Conservation (phyloP, 2,797 vertebrate genomes). For the Bradypodion pumilum region DNA sequence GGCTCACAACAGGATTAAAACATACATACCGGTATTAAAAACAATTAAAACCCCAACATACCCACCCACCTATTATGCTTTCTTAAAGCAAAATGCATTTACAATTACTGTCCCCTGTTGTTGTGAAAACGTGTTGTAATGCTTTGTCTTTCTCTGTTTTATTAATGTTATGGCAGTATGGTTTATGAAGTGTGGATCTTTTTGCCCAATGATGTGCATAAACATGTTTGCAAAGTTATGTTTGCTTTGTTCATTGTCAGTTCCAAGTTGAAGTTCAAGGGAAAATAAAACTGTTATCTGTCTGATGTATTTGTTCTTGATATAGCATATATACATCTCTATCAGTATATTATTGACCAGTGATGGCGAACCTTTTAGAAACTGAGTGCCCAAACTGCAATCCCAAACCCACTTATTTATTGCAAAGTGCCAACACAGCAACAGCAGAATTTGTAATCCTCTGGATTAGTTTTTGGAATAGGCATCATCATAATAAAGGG, state of each 20-base stretch:
- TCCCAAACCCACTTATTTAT: too few relatives aligned
- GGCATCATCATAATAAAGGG: too few relatives aligned
- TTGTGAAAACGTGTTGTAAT: background rate
- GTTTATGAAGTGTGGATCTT: background rate
- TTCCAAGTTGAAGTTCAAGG: conserved; percentile 31
- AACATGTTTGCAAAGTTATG: conserved; percentile 7
- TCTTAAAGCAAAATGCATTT: background rate
- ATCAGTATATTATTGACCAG: too few relatives aligned
- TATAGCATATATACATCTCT: conserved; percentile 23
- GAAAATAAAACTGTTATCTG: background rate
- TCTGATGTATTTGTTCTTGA: background rate
- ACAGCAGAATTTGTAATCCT: too few relatives aligned
- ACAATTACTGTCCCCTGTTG: background rate
- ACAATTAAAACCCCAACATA: too few relatives aligned
- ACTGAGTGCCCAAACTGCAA: too few relatives aligned
- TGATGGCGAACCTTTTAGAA: too few relatives aligned
- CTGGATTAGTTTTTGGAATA: too few relatives aligned
- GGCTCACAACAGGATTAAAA: too few relatives aligned
- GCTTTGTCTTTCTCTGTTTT: conserved; percentile 8
- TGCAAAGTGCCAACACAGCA: too few relatives aligned
- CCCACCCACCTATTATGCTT: too few relatives aligned
- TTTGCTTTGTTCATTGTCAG: conserved; percentile 31
- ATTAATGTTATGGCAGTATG: background rate
- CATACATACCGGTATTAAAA: too few relatives aligned
- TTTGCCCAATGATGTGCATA: conserved; percentile 10